Evolutionary conservation across 2,113 vertebrate species (phyloP).

Genomic region (Globicephala melas): DNA sequence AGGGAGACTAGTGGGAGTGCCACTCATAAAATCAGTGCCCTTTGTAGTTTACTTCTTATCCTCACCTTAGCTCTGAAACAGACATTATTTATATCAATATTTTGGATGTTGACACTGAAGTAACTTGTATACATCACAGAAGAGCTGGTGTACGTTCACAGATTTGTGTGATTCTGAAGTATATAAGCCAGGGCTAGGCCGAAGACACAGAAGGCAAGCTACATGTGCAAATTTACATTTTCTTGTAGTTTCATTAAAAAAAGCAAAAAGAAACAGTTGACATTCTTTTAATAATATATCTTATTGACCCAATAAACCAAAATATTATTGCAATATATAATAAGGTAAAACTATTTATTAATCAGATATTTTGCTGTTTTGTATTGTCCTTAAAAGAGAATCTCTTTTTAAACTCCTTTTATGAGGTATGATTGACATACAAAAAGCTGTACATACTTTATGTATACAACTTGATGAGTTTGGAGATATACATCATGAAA

Average conservation of each 20-base stretch:
- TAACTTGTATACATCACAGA: background rate
- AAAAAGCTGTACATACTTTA: background rate
- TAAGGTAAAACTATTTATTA: background rate
- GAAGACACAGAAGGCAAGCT: background rate
- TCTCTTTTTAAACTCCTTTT: background rate
- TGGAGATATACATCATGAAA: background rate
- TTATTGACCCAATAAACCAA: background rate
- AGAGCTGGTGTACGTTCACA: fast-evolving
- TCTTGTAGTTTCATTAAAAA: background rate
- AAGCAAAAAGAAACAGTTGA: background rate
- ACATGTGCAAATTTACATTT: background rate
- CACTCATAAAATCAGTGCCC: background rate
- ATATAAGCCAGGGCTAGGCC: too few species aligned
- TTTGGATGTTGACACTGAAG: background rate
- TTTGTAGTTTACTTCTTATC: background rate
- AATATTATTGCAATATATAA: background rate
- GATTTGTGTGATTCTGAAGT: background rate
- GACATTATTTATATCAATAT: background rate
- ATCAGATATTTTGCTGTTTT: background rate
- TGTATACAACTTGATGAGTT: background rate
- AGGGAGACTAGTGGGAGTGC: fast-evolving
- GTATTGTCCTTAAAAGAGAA: background rate
- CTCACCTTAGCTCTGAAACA: background rate
- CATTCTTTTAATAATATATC: background rate
- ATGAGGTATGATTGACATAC: background rate